These are phyloP conservation scores for Corapipo altera DNA, from an alignment of 2,113 vertebrate genomes.

Conservation along the genomic window DNA sequence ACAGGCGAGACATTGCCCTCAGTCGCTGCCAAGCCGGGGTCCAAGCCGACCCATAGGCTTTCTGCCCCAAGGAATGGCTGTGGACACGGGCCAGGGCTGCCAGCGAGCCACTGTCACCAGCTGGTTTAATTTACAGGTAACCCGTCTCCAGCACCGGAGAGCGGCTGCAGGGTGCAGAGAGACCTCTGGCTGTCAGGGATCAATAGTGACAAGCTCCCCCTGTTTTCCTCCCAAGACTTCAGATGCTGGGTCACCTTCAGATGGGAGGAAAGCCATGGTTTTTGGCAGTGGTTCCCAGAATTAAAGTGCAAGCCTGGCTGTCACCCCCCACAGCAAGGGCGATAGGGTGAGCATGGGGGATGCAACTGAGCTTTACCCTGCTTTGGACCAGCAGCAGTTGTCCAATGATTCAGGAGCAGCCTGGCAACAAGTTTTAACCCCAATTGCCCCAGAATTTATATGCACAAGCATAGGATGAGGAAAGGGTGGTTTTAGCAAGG, in stretches of 20 bases:
- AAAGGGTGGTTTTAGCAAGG: neutral
- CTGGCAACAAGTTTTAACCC: neutral
- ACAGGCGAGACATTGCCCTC: neutral
- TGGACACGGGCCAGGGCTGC: neutral
- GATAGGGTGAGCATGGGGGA: neutral
- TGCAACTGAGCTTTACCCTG: neutral
- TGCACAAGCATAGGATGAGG: neutral
- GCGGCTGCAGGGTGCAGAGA: neutral
- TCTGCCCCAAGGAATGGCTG: neutral
- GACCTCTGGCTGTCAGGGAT: neutral
- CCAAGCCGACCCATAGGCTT: neutral
- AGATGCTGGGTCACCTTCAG: neutral
- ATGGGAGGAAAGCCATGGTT: neutral
- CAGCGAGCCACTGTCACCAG: neutral
- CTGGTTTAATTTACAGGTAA: conserved; percentile 40
- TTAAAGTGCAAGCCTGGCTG: neutral
- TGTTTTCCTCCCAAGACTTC: neutral
- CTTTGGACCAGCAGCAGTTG: fast-evolving
- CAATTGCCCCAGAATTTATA: fast-evolving
- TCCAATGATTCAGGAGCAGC: neutral
- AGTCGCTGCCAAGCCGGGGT: neutral
- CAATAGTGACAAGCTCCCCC: neutral
- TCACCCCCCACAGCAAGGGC: fast-evolving
- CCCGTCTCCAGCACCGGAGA: fast-evolving
- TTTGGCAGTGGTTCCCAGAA: neutral